Evolutionary conservation across 2,797 vertebrate genomes (phyloP), one percentile per base, ranked within the genome.

Genomic region (Perodicticus potto): DNA sequence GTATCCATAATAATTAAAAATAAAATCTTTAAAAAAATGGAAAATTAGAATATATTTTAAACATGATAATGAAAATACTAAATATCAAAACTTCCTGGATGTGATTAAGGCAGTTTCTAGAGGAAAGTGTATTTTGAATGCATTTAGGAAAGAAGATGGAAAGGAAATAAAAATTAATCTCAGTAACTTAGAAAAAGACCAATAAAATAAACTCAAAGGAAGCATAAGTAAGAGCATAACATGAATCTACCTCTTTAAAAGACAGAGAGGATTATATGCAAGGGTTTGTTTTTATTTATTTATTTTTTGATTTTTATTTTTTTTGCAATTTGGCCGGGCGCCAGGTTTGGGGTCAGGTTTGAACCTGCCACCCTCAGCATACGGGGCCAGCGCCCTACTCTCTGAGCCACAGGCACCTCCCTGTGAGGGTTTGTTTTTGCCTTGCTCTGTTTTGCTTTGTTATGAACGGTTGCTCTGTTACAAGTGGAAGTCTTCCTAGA

Each of bases 11-110:
- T 55, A 55, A 55, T 55, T 55, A 55, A 20, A 55, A 55, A 55
- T 55, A 55, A 55, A 55, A 17, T 55, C 5, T 55, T 55, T 55
- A 20, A 4, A 55, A 55, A 55, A 55, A 55, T 55, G 16, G 17
- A 1, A 81, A 86, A 76, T 34, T 32, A 77, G 63, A 77, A 67
- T 78, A 74, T 34, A 77, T 27, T 80, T 85, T 55, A 8, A 94
- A 86, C 63, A 32, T 85, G 65, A 70, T 49, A 85, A 53, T 72
- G 6, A 81, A 86, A 91, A 95, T 91, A 86, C 43, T 70, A 89
- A 93, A 29, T 85, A 67, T 67, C 57, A 80, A 91, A 81, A 67
- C 17, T 32, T 86, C 25, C 73, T 37, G 65, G 25, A 73, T 74
- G 43, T 17, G 86, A 80, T n/a, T 78, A 80, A 57, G 37, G 19